Evolutionary conservation across 2,113 vertebrate genomes (phyloP).

Genomic region (Pelusios castaneus): DNA sequence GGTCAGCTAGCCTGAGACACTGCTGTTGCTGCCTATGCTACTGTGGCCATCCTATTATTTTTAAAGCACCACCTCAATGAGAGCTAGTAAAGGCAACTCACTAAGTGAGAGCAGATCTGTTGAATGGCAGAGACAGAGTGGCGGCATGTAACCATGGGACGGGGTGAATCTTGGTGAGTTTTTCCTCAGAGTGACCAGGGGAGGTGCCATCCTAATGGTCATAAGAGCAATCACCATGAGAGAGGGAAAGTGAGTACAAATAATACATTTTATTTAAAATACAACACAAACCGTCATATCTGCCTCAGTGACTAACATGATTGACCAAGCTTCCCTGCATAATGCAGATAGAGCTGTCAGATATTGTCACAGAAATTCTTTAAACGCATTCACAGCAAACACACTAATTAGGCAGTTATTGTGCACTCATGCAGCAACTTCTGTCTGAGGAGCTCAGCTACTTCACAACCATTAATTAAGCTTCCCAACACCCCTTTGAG

Average conservation of each 20-base stretch:
- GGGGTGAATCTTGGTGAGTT: background rate
- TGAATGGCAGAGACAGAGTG: background rate
- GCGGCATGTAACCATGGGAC: background rate
- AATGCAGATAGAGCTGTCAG: background rate
- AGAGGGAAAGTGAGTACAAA: background rate
- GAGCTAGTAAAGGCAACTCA: background rate
- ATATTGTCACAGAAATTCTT: slow-evolving; percentile 29
- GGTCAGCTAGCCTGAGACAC: background rate
- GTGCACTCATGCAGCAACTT: slow-evolving; percentile 45
- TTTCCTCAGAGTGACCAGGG: background rate
- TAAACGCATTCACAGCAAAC: slow-evolving; percentile 40
- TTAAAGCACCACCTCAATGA: background rate
- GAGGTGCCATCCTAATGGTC: too few species aligned
- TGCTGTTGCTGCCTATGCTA: background rate
- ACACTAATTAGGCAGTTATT: slow-evolving; percentile 35
- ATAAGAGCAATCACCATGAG: background rate
- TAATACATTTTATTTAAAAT: background rate
- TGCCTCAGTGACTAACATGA: background rate
- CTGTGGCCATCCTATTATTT: background rate
- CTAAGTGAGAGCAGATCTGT: background rate
- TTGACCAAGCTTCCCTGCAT: background rate
- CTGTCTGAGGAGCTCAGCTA: slow-evolving; percentile 49
- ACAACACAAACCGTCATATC: background rate
- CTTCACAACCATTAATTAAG: slow-evolving; percentile 51
- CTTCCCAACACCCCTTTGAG: slow-evolving; percentile 5